These are phyloP conservation scores for Strix occidentalis DNA, from an alignment of 2,797 vertebrate species.

Conservation along the genomic window DNA sequence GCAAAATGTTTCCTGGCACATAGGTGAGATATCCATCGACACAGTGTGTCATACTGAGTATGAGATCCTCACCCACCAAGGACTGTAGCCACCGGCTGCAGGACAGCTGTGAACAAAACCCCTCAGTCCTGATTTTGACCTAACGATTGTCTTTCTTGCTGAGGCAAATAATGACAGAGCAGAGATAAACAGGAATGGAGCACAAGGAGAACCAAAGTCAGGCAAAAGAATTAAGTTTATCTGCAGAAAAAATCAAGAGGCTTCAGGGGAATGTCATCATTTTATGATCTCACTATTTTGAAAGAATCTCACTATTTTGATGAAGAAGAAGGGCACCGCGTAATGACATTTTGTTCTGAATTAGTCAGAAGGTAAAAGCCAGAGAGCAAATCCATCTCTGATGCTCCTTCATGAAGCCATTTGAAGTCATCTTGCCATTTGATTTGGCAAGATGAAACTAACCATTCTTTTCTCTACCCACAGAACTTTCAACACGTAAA, in stretches of 20 bases:
- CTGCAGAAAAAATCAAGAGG: background rate
- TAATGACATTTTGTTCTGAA: background rate
- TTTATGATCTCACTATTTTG: background rate
- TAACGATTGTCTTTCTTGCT: background rate
- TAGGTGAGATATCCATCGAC: background rate
- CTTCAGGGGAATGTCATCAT: background rate
- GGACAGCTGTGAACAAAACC: background rate
- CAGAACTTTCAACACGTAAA: background rate
- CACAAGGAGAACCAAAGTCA: background rate
- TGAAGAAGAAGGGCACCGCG: background rate
- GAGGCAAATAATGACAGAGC: background rate
- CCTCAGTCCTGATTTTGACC: background rate
- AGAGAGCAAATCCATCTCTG: background rate
- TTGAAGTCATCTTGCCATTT: background rate
- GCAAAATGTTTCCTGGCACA: background rate
- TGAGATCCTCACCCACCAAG: background rate
- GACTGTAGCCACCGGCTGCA: background rate
- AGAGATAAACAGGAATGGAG: background rate
- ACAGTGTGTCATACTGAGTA: fast-evolving
- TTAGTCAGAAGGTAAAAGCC: background rate
- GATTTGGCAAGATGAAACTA: background rate
- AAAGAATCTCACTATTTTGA: background rate
- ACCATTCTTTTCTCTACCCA: background rate
- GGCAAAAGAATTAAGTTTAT: background rate
- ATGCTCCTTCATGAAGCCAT: background rate